Conservation (phyloP, 35 echinoderm and acorn worm genomes). For the Anneissia japonica region DNA sequence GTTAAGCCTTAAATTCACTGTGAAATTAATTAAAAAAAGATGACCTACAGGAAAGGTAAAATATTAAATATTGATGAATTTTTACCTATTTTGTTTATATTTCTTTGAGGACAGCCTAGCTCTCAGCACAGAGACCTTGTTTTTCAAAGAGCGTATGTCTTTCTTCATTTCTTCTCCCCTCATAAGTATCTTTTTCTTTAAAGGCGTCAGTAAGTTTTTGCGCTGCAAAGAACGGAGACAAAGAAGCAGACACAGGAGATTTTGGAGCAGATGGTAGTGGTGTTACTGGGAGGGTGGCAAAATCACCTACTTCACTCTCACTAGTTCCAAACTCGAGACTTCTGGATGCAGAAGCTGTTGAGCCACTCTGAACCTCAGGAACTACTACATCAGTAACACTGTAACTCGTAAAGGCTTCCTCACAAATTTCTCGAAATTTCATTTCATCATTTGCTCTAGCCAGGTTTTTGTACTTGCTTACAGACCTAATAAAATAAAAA, state of each 20-base stretch:
- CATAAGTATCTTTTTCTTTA: not conserved
- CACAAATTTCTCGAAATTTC: not conserved
- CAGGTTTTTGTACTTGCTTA: not conserved
- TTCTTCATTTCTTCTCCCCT: not conserved
- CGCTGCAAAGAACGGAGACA: not conserved
- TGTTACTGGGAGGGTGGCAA: not conserved
- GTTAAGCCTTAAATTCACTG: no score
- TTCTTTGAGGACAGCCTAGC: not conserved
- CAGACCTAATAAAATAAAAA: not conserved
- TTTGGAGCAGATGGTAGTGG: not conserved
- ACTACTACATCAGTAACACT: not conserved
- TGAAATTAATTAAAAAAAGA: no score
- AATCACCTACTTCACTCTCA: not conserved
- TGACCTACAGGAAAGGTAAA: no score
- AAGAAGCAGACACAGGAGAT: not conserved
- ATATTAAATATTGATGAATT: no score
- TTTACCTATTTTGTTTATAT: not conserved
- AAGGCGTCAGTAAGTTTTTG: not conserved
- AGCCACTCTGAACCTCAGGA: not conserved
- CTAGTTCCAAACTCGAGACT: not conserved
- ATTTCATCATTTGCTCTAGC: not conserved
- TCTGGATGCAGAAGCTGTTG: not conserved
- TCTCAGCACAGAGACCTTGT: not conserved
- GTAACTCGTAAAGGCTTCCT: not conserved
- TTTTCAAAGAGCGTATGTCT: not conserved